Evolutionary conservation across 2,888 invertebrate species (phyloP), one percentile per base, ranked within the genome.

Genomic region (Nomada hirtipes): DNA sequence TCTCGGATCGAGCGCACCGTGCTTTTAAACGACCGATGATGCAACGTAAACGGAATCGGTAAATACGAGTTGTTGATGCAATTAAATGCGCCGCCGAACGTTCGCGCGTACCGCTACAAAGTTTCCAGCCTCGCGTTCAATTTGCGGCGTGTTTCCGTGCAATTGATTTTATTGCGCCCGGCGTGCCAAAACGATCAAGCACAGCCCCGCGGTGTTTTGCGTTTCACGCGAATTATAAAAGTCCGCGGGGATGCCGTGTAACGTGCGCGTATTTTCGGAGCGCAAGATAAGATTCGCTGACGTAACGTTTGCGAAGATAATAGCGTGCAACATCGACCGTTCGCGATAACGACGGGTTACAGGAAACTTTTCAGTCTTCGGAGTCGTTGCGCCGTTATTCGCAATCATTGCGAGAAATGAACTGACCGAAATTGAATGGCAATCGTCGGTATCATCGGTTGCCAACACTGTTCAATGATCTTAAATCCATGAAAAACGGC

Each of bases 1-100:
- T 90, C 86, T 90, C n/a, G 82, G 91, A 90, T 90, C 89, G 89
- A 88, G 88, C 89, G 83, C 61, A n/a, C 53, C 36, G 11, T 42
- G 63, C 53, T 68, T 69, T 20, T 42, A 59, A 82, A 72, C 75
- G 29, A 13, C 15, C 23, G 50, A 61, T 71, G 81, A 81, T 44
- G 75, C 47, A 82, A 76, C n/a, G 53, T 20, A 23, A 63, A 60
- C 36, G 36, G 44, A 69, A 60, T 20, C 44, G 29, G 61, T 61
- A 68, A 61, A 72, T 47, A 57, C 52, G 50, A 60, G 67, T 52
- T 23, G 55, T 57, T 59, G 18, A 23, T 26, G 44, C 13, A 80
- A 64, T 73, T 64, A 29, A 59, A 68, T 53, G 44, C 69, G 20
- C 18, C 55, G n/a, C 18, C 42, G 53, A 74, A 23, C 42, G n/a